Evolutionary conservation across 1,140 invertebrate species (phyloP), one percentile per base, ranked within the genome.

Genomic region (Pseudomyrmex sp.): DNA sequence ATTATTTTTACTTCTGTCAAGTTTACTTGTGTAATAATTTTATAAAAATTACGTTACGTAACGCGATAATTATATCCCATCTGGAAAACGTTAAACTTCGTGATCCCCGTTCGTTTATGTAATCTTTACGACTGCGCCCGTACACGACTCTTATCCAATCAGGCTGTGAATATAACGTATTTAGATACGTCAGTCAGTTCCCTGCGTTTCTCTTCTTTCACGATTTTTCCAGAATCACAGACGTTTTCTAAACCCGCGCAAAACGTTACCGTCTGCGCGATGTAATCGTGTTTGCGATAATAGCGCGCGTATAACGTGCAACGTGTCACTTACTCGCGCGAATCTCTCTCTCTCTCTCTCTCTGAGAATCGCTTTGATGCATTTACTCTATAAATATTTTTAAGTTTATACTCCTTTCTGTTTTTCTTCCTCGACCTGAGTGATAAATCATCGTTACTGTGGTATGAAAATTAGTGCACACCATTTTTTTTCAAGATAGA

Each of bases 371-470:
- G 65, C 50, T 50, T 63, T 52, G 59, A 56, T 56, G 23, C 23
- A 65, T 79, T 69, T 26, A 48, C 18, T 26, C 58, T 63, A 70
- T 87, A 87, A 50, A 84, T 84, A 74, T 35, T n/a, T 35, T 35
- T 35, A 35, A 35, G 35, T 35, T 35, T 7, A 35, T 35, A 35
- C 35, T 35, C 7, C 35, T 7, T 35, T 35, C 7, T 35, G 5
- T 35, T 35, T 35, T 35, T 35, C 35, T 35, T 7, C 35, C 35
- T 35, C 35, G 5, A 35, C 7, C 0, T 35, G 35, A 35, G 35
- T 7, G 35, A 35, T 35, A 35, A 35, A 35, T 35, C 35, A 35
- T 35, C 35, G 5, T 26, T 26, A 26, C 26, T 26, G 26, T 35
- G 35, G 5, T 35, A 7, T 35, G 35, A 35, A 35, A 35, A 35